Conservation (phyloP, 1,140 invertebrate genomes). For the Myzus persicae region DNA sequence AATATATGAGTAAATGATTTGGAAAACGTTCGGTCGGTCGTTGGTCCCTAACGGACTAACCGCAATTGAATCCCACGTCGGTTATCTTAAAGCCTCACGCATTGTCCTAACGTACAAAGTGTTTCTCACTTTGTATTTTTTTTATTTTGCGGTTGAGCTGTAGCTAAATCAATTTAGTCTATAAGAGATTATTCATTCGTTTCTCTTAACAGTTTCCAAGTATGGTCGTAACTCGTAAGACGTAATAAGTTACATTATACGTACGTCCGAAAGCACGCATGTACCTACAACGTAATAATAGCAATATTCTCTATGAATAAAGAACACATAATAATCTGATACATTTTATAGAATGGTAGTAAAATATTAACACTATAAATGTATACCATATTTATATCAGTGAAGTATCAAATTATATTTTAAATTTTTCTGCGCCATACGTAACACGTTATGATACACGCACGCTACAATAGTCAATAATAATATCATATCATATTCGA, state of each 20-base stretch:
- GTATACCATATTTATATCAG: not conserved
- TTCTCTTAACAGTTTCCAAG: not conserved
- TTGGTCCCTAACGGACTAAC: slow-evolving; percentile 22
- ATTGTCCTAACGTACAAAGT: not conserved
- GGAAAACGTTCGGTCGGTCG: slow-evolving; percentile 32
- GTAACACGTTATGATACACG: not conserved
- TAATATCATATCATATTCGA: not conserved
- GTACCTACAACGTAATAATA: not conserved
- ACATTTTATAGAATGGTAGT: not conserved
- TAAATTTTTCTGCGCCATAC: not conserved
- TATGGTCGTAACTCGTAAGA: not conserved
- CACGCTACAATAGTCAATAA: not conserved
- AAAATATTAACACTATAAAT: not conserved
- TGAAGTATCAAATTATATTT: not conserved
- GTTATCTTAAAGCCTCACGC: not conserved
- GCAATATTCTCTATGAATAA: not conserved
- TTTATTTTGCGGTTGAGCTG: slow-evolving; percentile 20
- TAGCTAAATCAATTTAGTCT: slow-evolving; percentile 27
- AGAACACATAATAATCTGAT: not conserved
- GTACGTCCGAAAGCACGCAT: not conserved
- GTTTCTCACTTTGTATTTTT: not conserved
- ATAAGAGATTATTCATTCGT: not conserved
- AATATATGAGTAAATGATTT: slow-evolving; percentile 32
- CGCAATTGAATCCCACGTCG: slow-evolving; percentile 29
- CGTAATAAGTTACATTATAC: not conserved